Conservation (phyloP, 2,888 invertebrate genomes). For the Clistopyga incitator region DNA sequence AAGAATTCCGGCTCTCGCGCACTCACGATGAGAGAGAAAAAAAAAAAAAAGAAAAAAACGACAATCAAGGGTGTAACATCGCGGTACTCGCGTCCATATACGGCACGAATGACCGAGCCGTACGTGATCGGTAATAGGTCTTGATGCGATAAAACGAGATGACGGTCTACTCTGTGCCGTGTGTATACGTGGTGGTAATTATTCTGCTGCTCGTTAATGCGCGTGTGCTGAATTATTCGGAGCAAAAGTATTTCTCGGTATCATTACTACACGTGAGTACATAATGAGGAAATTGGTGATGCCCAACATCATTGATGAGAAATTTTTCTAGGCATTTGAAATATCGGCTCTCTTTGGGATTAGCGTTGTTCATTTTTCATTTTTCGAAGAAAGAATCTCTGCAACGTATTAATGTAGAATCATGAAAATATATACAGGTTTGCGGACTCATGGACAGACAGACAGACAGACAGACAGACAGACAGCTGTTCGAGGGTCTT, state of each 20-base stretch:
- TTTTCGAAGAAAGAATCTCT: neutral
- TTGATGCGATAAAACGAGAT: slow-evolving; percentile 56
- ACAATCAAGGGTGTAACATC: slow-evolving; percentile 65
- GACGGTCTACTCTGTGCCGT: slow-evolving; percentile 27
- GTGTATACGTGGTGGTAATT: slow-evolving; percentile 36
- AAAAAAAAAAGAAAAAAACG: too few relatives aligned
- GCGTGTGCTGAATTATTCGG: slow-evolving; percentile 7
- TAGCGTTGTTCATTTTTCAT: too few relatives aligned
- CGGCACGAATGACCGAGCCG: slow-evolving; percentile 59
- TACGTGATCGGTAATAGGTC: slow-evolving; percentile 63
- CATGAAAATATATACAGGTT: slow-evolving; percentile 15
- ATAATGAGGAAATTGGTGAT: slow-evolving; percentile 29
- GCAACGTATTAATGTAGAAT: slow-evolving; percentile 46
- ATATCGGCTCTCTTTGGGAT: too few relatives aligned
- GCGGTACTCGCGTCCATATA: slow-evolving; percentile 57
- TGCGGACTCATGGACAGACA: slow-evolving; percentile 48
- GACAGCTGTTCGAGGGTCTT: slow-evolving; percentile 63
- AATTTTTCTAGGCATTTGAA: neutral
- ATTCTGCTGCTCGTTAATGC: slow-evolving; percentile 45
- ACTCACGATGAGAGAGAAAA: slow-evolving; percentile 46
- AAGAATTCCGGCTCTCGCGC: slow-evolving; percentile 35
- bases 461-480: too few relatives aligned
- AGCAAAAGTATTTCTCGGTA: slow-evolving; percentile 34
- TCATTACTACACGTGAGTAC: slow-evolving; percentile 34
- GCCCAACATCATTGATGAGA: neutral